phyloP scores from a whole-genome alignment of 2,888 invertebrate species.

The Megalurothrips usitatus region DNA sequence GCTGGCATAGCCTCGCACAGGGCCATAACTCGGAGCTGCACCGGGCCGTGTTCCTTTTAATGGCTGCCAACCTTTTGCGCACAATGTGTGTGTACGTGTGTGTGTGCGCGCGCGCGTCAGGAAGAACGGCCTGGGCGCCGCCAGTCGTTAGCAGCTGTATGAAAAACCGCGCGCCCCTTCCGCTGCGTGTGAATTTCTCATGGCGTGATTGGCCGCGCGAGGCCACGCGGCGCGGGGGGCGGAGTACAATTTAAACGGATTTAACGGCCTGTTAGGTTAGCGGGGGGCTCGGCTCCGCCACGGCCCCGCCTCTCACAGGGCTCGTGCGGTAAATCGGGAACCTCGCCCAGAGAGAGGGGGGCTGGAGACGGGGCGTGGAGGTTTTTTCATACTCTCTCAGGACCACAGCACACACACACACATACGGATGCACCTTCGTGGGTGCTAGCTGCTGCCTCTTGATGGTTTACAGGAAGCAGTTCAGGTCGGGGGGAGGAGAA shows the following conservation, averaged over 20 bases:
- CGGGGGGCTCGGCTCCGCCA: not conserved
- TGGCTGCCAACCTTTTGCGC: not conserved
- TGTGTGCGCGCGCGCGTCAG: no score
- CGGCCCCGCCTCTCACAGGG: not conserved
- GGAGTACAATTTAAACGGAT: conserved; percentile 1
- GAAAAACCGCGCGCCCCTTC: no score
- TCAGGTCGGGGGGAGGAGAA: not conserved
- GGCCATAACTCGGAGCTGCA: not conserved
- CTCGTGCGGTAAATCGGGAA: not conserved
- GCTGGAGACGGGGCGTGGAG: not conserved
- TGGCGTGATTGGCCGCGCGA: conserved; percentile 36
- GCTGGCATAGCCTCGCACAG: not conserved
- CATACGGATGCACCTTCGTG: no score
- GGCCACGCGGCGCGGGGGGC: not conserved
- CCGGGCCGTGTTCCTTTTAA: not conserved
- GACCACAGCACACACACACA: no score
- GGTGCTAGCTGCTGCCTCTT: no score
- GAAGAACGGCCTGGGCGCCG: no score
- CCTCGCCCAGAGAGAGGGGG: no score
- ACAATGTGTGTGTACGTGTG: no score
- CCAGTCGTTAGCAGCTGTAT: no score
- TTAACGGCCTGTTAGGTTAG: conserved; percentile 14
- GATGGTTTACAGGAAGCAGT: no score
- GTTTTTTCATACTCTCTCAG: no score
- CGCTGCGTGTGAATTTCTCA: no score